Percentiles rank a stretch among this genome's conserved stretches.
phyloP scores from a whole-genome alignment of 2,113 vertebrate genomes.

The Todiramphus saurophagus region DNA sequence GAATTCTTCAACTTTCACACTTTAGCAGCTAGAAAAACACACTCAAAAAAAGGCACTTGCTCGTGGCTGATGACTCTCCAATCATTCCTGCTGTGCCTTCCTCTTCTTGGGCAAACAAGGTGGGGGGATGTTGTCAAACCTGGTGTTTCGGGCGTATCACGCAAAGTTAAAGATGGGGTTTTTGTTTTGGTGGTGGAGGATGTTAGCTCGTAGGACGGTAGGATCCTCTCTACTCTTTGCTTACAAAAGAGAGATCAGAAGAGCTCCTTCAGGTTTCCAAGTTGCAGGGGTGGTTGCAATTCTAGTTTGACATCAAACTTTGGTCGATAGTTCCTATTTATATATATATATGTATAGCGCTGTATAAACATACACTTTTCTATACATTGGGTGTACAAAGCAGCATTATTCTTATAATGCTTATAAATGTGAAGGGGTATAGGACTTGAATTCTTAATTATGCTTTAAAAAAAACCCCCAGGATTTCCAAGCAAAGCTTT shows the following conservation, averaged over 20 bases:
- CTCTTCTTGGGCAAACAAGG: background rate
- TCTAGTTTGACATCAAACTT: conserved; percentile 9
- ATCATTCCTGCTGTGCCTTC: conserved; percentile 4
- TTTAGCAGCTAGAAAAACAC: background rate
- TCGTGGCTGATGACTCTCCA: background rate
- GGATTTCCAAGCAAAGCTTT: background rate
- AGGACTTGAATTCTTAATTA: conserved; percentile 19
- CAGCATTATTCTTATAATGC: background rate
- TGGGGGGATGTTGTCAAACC: background rate
- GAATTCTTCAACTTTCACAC: background rate
- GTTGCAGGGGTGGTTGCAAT: background rate
- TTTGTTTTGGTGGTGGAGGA: background rate
- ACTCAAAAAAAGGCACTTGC: background rate
- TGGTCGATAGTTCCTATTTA: background rate
- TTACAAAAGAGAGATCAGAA: background rate
- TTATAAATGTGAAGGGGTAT: conserved; percentile 21
- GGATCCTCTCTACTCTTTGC: background rate
- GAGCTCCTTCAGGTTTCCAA: background rate
- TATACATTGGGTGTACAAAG: background rate
- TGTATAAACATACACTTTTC: conserved; percentile 7
- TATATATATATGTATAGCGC: background rate
- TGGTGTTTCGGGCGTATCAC: background rate
- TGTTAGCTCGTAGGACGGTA: background rate
- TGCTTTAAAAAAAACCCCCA: background rate
- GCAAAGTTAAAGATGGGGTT: rapidly evolving